Evolutionary conservation across 2,797 vertebrate genomes (phyloP).

Genomic region (Saxicola maurus): DNA sequence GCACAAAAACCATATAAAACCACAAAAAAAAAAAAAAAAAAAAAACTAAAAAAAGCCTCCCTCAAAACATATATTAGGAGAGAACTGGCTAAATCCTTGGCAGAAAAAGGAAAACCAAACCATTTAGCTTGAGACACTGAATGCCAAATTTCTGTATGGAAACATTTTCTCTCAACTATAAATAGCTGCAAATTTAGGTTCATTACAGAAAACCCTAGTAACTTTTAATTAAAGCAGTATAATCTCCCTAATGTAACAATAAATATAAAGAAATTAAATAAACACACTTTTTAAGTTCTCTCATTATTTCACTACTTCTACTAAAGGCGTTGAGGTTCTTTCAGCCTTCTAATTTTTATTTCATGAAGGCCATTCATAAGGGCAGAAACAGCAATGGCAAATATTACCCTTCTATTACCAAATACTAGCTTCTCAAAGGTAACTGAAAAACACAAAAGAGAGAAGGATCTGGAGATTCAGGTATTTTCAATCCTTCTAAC

Average conservation of each 20-base stretch:
- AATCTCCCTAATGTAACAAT: background rate
- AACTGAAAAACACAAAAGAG: background rate
- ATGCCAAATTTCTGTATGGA: conserved; percentile 39
- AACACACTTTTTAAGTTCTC: background rate
- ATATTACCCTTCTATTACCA: background rate
- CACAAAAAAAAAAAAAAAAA: background rate
- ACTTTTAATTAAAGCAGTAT: conserved; percentile 19
- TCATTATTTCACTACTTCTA: background rate
- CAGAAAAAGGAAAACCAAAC: conserved; percentile 9
- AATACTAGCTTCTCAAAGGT: background rate
- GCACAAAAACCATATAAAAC: conserved; percentile 43
- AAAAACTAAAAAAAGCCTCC: background rate
- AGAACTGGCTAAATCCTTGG: too few relatives aligned
- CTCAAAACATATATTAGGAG: too few relatives aligned
- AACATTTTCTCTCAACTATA: conserved; percentile 39
- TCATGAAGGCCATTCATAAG: background rate
- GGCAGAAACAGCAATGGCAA: background rate
- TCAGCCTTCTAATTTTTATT: background rate
- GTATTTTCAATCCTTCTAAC: background rate
- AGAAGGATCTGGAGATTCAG: background rate
- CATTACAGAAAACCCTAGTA: conserved; percentile 34
- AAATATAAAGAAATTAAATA: conserved; percentile 24
- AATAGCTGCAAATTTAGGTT: conserved; percentile 43
- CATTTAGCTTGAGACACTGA: background rate
- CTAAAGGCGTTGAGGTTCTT: background rate